Evolutionary conservation across 2,797 vertebrate genomes (phyloP), one percentile per base, ranked within the genome.

Genomic region (Echeneis naucrates): DNA sequence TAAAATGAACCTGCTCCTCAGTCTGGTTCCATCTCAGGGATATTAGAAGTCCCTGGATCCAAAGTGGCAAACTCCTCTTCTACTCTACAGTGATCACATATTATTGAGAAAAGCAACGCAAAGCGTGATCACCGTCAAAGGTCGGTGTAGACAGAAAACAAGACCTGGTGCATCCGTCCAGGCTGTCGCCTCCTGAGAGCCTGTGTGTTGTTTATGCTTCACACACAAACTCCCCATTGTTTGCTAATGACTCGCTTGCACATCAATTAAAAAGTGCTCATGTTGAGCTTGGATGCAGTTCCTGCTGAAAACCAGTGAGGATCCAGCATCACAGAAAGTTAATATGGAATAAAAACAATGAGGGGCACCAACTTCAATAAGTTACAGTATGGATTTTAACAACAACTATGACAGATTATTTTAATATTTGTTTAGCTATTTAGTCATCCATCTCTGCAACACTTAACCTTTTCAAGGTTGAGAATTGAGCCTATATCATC

Each of bases 261-360:
- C 60, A 72, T 82, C 77, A 69, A 59, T 80, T 75, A 80, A 63
- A 40, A 65, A 85, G 26, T 27, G 19, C 4, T 0, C 68, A 48
- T 44, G 68, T 64, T 60, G 75, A 38, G 56, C n/a, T 30, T 1
- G 24, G 52, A 23, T 32, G 23, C 44, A 42, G 27, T 66, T 24
- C 52, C 54, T 17, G 55, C 68, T 38, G 38, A 50, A 61, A 45
- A 35, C 23, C 61, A 24, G 4, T 4, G 3, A 59, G 60, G 52
- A 54, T 54, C 38, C 47, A 66, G 45, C 44, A n/a, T 57, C 42
- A 26, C 63, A 65, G 44, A 42, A 55, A 26, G 45, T 52, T 35
- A 17, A 27, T 8, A n/a, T 35, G 13, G 50, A 56, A 38, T 26
- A 10, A 56, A 59, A 61, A 56, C 38, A 16, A 80, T 26, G 32